These are phyloP conservation scores for Vombatus ursinus DNA, from an alignment of 2,113 vertebrate genomes.

Conservation along the genomic window DNA sequence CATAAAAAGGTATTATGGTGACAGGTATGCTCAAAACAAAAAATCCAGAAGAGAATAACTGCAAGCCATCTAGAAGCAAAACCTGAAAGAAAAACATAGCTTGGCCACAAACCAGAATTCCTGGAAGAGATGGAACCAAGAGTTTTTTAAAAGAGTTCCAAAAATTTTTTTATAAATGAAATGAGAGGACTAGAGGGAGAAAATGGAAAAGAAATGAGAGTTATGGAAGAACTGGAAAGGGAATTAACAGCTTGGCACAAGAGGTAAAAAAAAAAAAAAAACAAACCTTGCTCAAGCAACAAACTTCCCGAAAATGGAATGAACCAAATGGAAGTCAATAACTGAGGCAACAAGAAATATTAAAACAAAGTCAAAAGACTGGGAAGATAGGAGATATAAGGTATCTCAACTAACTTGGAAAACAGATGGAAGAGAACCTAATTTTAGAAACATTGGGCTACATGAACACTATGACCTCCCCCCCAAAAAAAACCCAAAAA, in stretches of 20 bases:
- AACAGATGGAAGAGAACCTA: background rate
- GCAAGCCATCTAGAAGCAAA: background rate
- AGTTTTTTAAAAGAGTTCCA: background rate
- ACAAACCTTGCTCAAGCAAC: background rate
- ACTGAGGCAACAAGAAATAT: background rate
- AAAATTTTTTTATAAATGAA: background rate
- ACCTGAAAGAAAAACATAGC: too few species aligned
- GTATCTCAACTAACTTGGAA: background rate
- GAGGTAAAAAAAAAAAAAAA: too few species aligned
- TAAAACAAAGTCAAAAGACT: background rate
- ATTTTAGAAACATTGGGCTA: background rate
- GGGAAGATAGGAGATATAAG: background rate
- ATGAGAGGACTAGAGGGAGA: background rate
- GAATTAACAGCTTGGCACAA: too few species aligned
- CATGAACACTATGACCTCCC: background rate
- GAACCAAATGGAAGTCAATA: background rate
- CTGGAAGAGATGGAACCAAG: background rate
- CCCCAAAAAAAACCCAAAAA: background rate
- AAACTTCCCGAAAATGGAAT: background rate
- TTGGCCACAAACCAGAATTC: background rate
- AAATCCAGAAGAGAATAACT: background rate
- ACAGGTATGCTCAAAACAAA: background rate
- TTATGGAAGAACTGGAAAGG: background rate
- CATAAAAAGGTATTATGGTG: background rate
- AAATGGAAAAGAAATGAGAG: background rate